phyloP scores from a whole-genome alignment of 2,888 invertebrate species.

The Stenchaetothrips biformis region DNA sequence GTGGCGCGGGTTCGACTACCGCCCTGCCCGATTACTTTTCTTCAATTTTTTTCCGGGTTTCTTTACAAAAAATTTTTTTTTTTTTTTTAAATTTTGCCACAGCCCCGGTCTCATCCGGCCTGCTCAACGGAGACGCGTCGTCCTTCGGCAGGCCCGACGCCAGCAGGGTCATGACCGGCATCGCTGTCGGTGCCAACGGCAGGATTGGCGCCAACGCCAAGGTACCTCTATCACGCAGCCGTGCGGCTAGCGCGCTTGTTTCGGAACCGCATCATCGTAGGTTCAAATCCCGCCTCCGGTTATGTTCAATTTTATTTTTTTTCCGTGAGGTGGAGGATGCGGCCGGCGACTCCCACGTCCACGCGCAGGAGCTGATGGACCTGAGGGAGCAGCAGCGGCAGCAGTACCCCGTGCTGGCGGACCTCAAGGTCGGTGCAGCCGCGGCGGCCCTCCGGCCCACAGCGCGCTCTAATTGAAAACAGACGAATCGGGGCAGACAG shows the following conservation, averaged over 20 bases:
- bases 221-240: no score
- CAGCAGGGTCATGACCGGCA: no score
- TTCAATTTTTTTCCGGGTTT: background rate
- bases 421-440: no score
- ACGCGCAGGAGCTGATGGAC: conserved; percentile 11
- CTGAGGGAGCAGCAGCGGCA: background rate
- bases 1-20: background rate
- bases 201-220: no score
- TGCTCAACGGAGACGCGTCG: no score
- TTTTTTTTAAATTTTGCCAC: conserved; percentile 29
- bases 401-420: background rate
- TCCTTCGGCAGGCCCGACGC: background rate
- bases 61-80: conserved; percentile 29
- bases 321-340: background rate
- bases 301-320: background rate
- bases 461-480: no score
- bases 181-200: no score
- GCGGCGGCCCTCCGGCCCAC: no score
- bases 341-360: background rate
- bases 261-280: background rate
- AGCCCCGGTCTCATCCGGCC: no score
- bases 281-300: background rate
- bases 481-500: no score
- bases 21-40: conserved; percentile 21
- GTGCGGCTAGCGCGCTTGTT: no score